Evolutionary conservation across 2,797 vertebrate genomes (phyloP).

Genomic region (Chelmon rostratus): DNA sequence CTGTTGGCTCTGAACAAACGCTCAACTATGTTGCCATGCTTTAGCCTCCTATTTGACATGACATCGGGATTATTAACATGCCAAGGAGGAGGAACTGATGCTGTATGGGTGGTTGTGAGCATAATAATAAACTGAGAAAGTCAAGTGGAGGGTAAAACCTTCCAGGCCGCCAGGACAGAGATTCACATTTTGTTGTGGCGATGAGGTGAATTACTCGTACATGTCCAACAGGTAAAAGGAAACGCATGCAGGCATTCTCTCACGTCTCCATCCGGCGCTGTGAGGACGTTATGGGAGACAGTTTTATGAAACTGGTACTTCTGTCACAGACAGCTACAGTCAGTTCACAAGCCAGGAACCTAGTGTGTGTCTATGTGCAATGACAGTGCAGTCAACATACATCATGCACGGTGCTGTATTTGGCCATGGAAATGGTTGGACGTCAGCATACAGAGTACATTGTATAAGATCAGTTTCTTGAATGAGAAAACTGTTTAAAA

Average conservation of each 20-base stretch:
- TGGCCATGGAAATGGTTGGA: neutral
- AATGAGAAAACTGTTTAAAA: neutral
- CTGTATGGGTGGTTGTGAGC: slow-evolving; percentile 19
- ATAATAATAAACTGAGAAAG: neutral
- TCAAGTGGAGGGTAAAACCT: slow-evolving; percentile 22
- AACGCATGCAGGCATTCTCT: slow-evolving; percentile 61
- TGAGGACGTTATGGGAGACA: slow-evolving; percentile 20
- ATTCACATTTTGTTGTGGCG: slow-evolving; percentile 57
- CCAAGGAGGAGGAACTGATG: slow-evolving; percentile 13
- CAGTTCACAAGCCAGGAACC: neutral
- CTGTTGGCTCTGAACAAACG: slow-evolving; percentile 64
- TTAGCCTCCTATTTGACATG: slow-evolving; percentile 55
- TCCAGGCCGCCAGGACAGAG: slow-evolving; percentile 28
- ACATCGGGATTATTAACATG: slow-evolving; percentile 46
- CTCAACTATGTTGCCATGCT: slow-evolving; percentile 53
- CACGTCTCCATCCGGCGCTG: slow-evolving; percentile 33
- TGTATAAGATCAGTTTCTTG: neutral
- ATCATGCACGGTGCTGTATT: neutral
- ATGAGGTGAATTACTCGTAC: slow-evolving; percentile 45
- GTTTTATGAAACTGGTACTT: slow-evolving; percentile 46
- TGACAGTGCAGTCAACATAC: neutral
- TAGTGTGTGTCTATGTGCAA: neutral
- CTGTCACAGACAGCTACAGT: slow-evolving; percentile 10
- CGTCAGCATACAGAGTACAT: neutral
- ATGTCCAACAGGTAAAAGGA: slow-evolving; percentile 56